These are phyloP conservation scores for Arenaria interpres DNA, from an alignment of 2,113 vertebrate genomes.

Conservation along the genomic window DNA sequence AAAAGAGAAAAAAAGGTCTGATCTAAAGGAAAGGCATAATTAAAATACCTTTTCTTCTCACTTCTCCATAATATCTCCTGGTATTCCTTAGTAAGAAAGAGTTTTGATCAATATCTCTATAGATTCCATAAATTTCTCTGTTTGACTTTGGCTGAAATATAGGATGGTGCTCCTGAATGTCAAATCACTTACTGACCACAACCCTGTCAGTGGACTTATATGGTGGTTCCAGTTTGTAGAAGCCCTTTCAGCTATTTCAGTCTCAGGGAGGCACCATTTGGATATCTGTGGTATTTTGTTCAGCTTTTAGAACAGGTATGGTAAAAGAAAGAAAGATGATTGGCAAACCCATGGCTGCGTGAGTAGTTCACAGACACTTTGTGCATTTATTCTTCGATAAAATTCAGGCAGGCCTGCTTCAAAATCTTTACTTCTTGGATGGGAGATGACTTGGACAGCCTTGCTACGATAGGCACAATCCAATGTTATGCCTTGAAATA, in stretches of 20 bases:
- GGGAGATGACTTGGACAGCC: neutral
- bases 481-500: neutral
- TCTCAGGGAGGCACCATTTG: neutral
- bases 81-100: neutral
- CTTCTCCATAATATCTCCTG: neutral
- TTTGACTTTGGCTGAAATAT: neutral
- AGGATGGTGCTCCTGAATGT: neutral
- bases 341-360: neutral
- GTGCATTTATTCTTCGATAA: neutral
- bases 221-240: neutral
- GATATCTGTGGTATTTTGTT: neutral
- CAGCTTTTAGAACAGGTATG: neutral
- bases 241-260: neutral
- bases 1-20: neutral
- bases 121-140: neutral
- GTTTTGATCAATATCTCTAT: neutral
- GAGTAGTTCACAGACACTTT: neutral
- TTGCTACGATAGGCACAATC: rapidly evolving
- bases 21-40: neutral
- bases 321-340: neutral
- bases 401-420: neutral
- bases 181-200: neutral
- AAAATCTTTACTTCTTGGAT: neutral
- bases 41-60: neutral
- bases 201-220: neutral